These are phyloP conservation scores for Drosophila pegasa DNA, from an alignment of 2,888 invertebrate species.

Conservation along the genomic window DNA sequence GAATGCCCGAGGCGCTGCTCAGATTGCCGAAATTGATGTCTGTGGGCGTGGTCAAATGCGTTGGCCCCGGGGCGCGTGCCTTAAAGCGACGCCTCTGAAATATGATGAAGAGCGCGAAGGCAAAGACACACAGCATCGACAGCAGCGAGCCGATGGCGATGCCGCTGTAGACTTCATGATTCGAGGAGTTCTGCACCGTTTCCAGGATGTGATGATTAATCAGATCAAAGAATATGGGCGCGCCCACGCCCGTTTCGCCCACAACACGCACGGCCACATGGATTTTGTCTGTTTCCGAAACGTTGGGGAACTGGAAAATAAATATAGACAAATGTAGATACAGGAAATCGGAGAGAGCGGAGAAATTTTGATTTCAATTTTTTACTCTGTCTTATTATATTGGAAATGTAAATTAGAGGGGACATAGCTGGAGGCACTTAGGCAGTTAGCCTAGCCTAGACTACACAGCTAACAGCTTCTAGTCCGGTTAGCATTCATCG, in stretches of 20 bases:
- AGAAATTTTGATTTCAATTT: too few species aligned
- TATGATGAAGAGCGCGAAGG: constrained; percentile 82
- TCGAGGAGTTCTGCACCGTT: constrained; percentile 60
- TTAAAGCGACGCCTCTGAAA: constrained; percentile 83
- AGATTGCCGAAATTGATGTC: constrained; percentile 83
- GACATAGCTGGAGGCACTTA: too few species aligned
- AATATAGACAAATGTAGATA: background rate
- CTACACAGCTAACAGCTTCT: too few species aligned
- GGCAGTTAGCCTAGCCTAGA: too few species aligned
- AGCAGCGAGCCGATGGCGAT: constrained; percentile 83
- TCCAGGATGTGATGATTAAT: constrained; percentile 71
- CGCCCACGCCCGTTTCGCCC: constrained; percentile 83
- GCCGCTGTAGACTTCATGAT: constrained; percentile 82
- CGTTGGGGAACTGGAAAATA: constrained; percentile 81
- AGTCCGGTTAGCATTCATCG: too few species aligned
- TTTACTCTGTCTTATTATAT: too few species aligned
- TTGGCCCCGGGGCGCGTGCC: constrained; percentile 79
- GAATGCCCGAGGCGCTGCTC: constrained; percentile 77
- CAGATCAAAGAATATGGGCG: constrained; percentile 83
- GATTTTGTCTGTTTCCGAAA: constrained; percentile 83
- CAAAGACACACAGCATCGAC: constrained; percentile 80
- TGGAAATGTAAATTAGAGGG: too few species aligned
- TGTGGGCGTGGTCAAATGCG: constrained; percentile 81
- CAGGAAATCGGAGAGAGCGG: too few species aligned
- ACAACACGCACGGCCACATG: constrained; percentile 84